phyloP scores from a whole-genome alignment of 2,797 vertebrate species.

The Malacoraja senta region DNA sequence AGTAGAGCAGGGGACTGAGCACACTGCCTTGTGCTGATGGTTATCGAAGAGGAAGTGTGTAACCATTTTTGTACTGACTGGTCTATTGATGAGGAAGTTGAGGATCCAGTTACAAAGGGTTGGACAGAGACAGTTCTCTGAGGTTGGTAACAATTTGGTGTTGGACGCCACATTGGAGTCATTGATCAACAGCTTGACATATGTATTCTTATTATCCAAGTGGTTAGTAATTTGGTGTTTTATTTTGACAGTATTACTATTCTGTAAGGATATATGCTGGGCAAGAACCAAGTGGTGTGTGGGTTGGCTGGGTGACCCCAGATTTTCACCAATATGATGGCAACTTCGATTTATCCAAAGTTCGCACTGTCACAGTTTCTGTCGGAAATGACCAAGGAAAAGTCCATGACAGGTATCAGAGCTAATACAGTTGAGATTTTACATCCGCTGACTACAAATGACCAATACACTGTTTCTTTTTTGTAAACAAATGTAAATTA shows the following conservation, averaged over 20 bases:
- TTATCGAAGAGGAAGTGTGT: no score
- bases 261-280: conserved; percentile 83
- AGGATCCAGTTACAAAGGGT: no score
- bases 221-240: neutral
- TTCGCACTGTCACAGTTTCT: conserved; percentile 78
- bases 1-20: no score
- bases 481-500: neutral
- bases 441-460: neutral
- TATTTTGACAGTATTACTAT: conserved; percentile 76
- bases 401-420: conserved; percentile 78
- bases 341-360: conserved; percentile 77
- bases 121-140: no score
- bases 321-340: conserved; percentile 82
- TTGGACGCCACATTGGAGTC: no score
- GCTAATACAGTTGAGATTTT: neutral
- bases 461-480: neutral
- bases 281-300: conserved; percentile 80
- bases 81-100: no score
- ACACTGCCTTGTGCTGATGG: no score
- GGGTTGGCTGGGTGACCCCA: conserved; percentile 92
- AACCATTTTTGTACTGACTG: no score
- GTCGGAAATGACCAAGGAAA: conserved; percentile 87
- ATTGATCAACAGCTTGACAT: no score
- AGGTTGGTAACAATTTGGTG: no score
- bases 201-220: no score